Base-by-base conservation (phyloP, 1,140 invertebrate species). In the Magallana gigas region DNA sequence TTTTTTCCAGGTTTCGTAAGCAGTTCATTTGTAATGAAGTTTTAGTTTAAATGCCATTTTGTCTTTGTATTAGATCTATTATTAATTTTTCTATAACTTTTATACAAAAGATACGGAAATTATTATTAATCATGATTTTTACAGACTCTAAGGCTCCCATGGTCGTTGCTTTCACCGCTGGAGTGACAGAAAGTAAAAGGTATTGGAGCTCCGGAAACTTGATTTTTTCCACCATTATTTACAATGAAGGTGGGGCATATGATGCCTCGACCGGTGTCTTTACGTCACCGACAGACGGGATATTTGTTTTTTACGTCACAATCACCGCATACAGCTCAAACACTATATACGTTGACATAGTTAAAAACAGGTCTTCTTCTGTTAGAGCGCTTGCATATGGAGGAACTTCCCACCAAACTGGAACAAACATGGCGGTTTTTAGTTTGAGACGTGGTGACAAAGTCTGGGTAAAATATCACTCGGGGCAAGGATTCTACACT, bases 361-460 rank as follows among this genome's bases (percentile, higher is more conserved):
- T 58, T 0, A 36, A 57, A 1, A 16, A 57, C 48, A 58, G 48
- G 5, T 8, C 36, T 2, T 58, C 81, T 14, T 9, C n/a, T 9
- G 57, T 58, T n/a, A 83, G 56, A 23, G 81, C 81, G 2, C 5
- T 48, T 48, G 36, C 36, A 48, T 48, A 48, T 48, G 36, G 36
- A 0, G 36, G 18, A 0, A 64, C 2, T 18, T 71, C 64, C n/a
- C 18, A 82, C 36, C 12, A 82, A 48, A 82, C 80, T 29, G 80
- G 80, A 82, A 83, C 81, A 56, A 83, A 83, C 23, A 83, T 83
- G 81, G 81, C 48, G 18, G 57, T 83, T 57, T 29, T 58, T 2
- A 57, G 9, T 23, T n/a, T 83, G 48, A 18, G 18, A 14, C 16
- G 16, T 23, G 81, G 81, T 57, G 81, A 83, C 81, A 23, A 83